Evolutionary conservation across 1,140 invertebrate genomes (phyloP).

Genomic region (Leptinotarsa defecta): DNA sequence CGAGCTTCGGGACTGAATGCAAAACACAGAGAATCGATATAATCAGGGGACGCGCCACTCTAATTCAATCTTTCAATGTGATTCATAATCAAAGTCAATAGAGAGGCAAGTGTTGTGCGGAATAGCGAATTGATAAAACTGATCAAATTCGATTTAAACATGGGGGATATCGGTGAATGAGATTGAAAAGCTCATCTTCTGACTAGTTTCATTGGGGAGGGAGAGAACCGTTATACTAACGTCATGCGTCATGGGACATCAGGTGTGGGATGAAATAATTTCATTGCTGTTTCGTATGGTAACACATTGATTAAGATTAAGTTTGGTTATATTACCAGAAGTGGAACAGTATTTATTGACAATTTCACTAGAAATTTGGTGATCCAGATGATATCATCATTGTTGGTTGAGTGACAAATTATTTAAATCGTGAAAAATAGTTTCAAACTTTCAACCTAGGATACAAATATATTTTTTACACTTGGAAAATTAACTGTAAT

Average conservation of each 20-base stretch:
- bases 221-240: background rate
- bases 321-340: background rate
- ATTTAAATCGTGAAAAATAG: too few species aligned
- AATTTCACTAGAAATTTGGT: too few species aligned
- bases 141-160: slow-evolving; percentile 27
- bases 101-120: slow-evolving; percentile 21
- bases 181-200: slow-evolving; percentile 1
- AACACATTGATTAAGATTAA: background rate
- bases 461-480: too few species aligned
- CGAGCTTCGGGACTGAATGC: background rate
- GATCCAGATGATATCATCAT: too few species aligned
- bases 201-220: background rate
- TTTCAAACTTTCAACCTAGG: too few species aligned
- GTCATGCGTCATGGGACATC: background rate
- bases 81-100: slow-evolving; percentile 38
- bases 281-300: background rate
- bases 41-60: slow-evolving; percentile 18
- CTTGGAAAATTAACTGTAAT: too few species aligned
- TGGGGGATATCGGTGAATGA: slow-evolving; percentile 8
- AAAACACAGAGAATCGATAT: background rate
- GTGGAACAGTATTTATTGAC: background rate
- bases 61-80: slow-evolving; percentile 34
- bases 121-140: slow-evolving; percentile 26
- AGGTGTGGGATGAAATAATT: slow-evolving; percentile 12
- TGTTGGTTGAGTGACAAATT: too few species aligned